Percentiles rank a stretch among this genome's conserved stretches.
Evolutionary conservation across 2,113 vertebrate species (phyloP).

Genomic region (Sarotherodon lohbergeri): DNA sequence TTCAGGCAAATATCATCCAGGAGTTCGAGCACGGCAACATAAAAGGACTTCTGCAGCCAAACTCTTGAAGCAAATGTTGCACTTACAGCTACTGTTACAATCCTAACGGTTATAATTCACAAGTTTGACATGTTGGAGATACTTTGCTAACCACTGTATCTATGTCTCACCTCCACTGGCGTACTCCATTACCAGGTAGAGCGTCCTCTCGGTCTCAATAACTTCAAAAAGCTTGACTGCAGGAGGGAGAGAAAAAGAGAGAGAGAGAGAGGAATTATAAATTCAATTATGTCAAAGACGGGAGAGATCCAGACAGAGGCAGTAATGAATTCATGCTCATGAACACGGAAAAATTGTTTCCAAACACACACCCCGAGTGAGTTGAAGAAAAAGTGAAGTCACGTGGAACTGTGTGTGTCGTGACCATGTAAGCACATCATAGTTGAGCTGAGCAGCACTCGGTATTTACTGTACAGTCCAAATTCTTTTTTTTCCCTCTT

Average conservation of each 20-base stretch:
- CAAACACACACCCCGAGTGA: background rate
- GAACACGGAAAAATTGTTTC: background rate
- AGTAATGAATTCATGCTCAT: background rate
- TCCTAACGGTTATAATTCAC: background rate
- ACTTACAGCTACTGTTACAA: background rate
- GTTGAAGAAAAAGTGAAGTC: background rate
- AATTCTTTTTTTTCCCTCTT: background rate
- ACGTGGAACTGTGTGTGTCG: background rate
- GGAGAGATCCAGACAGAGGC: background rate
- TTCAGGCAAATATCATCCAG: background rate
- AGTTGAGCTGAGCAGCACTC: background rate
- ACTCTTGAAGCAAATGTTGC: background rate
- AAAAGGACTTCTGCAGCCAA: background rate
- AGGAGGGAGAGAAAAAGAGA: background rate
- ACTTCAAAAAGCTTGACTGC: slow-evolving; percentile 96
- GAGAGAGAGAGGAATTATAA: background rate
- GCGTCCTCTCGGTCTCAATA: slow-evolving; percentile 95
- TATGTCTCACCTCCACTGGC: slow-evolving; percentile 88
- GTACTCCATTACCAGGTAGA: slow-evolving; percentile 97
- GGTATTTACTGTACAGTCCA: slow-evolving; percentile 5
- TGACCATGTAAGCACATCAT: background rate
- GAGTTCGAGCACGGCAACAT: background rate
- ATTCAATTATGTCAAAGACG: background rate
- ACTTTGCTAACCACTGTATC: background rate
- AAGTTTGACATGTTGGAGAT: background rate